A percentile compares a stretch with the other conserved stretches of the same genome.
These are phyloP conservation scores for Serilophus lunatus DNA, from an alignment of 2,113 vertebrate genomes.

Conservation along the genomic window DNA sequence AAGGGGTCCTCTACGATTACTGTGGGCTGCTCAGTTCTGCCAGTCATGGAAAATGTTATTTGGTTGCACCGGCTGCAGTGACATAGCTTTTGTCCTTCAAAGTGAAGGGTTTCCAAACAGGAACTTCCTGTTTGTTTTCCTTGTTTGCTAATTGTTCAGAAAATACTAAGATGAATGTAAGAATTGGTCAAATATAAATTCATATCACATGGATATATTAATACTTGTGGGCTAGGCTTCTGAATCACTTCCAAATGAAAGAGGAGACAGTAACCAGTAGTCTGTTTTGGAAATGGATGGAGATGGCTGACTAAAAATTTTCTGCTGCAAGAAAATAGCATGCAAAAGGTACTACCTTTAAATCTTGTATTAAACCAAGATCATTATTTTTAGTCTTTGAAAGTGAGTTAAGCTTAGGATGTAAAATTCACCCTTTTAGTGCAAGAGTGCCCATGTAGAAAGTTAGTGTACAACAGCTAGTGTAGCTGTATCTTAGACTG, in stretches of 20 bases:
- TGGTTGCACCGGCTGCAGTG: not conserved
- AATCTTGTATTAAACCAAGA: not conserved
- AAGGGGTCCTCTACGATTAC: conserved; percentile 13
- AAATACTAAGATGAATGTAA: not conserved
- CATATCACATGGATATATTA: not conserved
- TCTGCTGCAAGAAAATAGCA: not conserved
- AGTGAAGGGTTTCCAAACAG: conserved; percentile 29
- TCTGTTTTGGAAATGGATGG: not conserved
- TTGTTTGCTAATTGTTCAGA: conserved; percentile 1
- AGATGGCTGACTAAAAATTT: not conserved
- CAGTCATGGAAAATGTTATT: not conserved
- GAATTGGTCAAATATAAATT: not conserved
- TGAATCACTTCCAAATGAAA: not conserved
- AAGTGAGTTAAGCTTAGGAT: not conserved
- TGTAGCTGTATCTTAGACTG: not conserved
- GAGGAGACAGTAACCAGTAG: not conserved
- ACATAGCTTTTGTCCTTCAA: conserved; percentile 35
- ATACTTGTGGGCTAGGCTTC: not conserved
- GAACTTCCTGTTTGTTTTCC: conserved; percentile 53
- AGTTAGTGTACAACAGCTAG: not conserved
- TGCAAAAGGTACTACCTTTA: not conserved
- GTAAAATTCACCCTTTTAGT: not conserved
- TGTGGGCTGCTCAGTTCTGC: not conserved
- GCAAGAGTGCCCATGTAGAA: not conserved
- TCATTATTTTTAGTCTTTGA: not conserved